phyloP scores from a whole-genome alignment of 2,888 invertebrate species.

The Julus scanicus region DNA sequence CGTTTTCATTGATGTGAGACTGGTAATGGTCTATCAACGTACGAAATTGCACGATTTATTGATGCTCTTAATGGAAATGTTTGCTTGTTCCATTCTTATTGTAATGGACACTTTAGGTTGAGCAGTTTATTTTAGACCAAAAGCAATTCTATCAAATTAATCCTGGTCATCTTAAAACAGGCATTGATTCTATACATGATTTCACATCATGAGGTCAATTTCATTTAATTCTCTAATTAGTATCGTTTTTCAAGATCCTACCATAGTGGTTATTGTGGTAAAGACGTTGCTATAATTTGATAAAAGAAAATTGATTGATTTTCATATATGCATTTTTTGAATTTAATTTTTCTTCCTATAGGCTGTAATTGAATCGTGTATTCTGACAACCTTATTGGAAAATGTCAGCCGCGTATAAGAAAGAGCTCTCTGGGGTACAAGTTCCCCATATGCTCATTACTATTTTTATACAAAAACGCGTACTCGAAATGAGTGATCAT shows the following conservation, averaged over 20 bases:
- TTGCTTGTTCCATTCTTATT: constrained; percentile 35
- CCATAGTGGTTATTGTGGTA: neutral
- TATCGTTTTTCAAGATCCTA: neutral
- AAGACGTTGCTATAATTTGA: neutral
- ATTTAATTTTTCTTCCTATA: neutral
- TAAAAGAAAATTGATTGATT: constrained; percentile 3
- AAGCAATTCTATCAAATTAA: constrained; percentile 21
- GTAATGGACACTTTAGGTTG: neutral
- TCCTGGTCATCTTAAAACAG: neutral
- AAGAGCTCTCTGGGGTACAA: constrained; percentile 22
- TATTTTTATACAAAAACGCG: constrained; percentile 27
- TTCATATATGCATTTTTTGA: constrained; percentile 6
- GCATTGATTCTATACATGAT: neutral
- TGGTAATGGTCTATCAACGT: constrained; percentile 50
- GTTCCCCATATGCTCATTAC: constrained; percentile 33
- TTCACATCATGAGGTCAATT: neutral
- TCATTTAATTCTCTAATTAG: neutral
- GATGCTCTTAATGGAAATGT: constrained; percentile 46
- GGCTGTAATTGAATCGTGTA: neutral
- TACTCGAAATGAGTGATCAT: constrained; percentile 27
- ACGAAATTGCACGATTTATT: constrained; percentile 51
- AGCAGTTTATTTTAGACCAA: constrained; percentile 21
- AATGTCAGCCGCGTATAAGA: constrained; percentile 16
- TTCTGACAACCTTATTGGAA: constrained; percentile 22
- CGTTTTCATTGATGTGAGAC: constrained; percentile 48